Conservation (phyloP, 2,797 vertebrate species). For the Periophthalmus magnuspinnatus region DNA sequence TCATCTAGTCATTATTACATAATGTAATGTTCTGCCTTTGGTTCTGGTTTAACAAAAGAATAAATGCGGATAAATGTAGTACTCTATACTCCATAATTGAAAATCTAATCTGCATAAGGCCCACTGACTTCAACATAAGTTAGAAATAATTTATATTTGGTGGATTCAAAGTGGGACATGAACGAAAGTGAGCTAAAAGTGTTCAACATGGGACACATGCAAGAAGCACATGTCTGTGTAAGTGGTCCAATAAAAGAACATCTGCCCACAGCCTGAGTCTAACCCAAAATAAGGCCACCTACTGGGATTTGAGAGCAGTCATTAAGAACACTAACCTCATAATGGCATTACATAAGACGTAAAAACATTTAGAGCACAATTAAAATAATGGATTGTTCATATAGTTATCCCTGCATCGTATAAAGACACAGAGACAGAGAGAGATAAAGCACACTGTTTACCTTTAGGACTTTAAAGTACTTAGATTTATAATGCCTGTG, state of each 20-base stretch:
- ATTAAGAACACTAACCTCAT: neutral
- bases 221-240: neutral
- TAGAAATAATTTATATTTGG: neutral
- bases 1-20: conserved; percentile 1
- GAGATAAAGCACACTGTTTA: neutral
- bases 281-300: neutral
- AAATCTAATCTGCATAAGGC: neutral
- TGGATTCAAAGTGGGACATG: conserved; percentile 8
- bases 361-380: neutral
- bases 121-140: neutral
- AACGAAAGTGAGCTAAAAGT: conserved; percentile 12
- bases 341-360: neutral
- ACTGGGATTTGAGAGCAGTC: neutral
- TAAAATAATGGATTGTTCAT: neutral
- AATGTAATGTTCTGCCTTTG: neutral
- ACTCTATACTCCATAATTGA: neutral
- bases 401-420: neutral
- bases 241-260: neutral
- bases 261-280: conserved; percentile 7
- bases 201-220: neutral
- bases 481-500: too few species aligned
- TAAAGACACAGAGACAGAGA: neutral
- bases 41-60: neutral
- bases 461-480: too few species aligned
- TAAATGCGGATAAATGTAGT: neutral